phyloP scores from a whole-genome alignment of 2,113 vertebrate species.

The Acanthisitta chloris region DNA sequence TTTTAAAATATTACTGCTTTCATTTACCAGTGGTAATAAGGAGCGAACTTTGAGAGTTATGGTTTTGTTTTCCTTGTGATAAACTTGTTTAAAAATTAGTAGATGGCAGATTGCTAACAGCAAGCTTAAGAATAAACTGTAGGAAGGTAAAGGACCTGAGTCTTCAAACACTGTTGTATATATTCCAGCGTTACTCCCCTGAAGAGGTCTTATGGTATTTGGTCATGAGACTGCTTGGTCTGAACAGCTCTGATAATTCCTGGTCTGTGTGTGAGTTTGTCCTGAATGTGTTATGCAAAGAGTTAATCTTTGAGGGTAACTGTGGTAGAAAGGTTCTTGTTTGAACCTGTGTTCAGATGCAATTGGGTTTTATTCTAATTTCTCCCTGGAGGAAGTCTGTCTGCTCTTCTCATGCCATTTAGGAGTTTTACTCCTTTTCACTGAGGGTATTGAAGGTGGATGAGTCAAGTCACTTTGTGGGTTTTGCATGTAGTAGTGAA shows the following conservation, averaged over 20 bases:
- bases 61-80: not conserved
- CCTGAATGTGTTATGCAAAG: not conserved
- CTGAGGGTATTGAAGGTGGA: not conserved
- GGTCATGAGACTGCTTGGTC: not conserved
- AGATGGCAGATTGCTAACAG: not conserved
- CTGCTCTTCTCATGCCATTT: not conserved
- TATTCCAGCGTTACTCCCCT: not conserved
- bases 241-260: not conserved
- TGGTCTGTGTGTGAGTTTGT: not conserved
- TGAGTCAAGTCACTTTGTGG: not conserved
- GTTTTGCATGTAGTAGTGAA: not conserved
- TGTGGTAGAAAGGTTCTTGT: not conserved
- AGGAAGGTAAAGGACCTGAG: not conserved
- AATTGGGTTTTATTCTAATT: not conserved
- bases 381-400: not conserved
- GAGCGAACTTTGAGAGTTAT: not conserved
- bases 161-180: not conserved
- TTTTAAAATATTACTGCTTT: not conserved
- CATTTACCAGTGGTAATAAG: not conserved
- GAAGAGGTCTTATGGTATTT: not conserved
- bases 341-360: not conserved
- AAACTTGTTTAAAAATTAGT: not conserved
- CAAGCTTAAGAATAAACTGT: fast-evolving
- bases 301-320: not conserved
- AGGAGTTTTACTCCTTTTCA: not conserved